Conservation (phyloP, 2,797 vertebrate genomes). For the Lepus oiostolus region DNA sequence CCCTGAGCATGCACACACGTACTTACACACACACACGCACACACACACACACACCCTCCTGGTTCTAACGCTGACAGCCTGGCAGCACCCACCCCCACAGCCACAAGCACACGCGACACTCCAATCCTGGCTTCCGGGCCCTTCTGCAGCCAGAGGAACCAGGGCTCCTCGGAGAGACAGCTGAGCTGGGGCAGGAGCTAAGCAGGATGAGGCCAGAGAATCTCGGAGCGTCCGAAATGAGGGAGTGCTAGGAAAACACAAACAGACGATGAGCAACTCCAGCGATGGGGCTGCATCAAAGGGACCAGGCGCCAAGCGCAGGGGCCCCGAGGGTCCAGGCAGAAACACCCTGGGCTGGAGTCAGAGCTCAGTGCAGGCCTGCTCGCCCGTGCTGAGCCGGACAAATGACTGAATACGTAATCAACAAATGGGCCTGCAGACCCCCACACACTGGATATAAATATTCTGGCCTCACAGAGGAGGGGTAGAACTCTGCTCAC, state of each 20-base stretch:
- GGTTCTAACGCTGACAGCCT: not conserved
- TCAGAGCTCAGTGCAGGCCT: too few relatives aligned
- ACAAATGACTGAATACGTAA: not conserved
- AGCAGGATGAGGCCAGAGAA: not conserved
- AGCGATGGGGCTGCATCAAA: too few relatives aligned
- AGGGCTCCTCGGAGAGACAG: not conserved
- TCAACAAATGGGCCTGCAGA: not conserved
- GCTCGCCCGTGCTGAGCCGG: not conserved
- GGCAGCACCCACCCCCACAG: accelerated
- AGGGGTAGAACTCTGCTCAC: accelerated
- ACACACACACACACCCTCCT: not conserved
- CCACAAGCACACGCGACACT: accelerated
- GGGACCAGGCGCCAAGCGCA: not conserved
- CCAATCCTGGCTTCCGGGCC: not conserved
- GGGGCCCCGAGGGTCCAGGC: not conserved
- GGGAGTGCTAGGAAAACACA: not conserved
- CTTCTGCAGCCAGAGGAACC: not conserved
- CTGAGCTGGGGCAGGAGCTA: not conserved
- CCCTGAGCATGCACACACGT: not conserved
- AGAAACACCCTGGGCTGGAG: not conserved
- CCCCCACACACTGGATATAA: not conserved
- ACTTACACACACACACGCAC: too few relatives aligned
- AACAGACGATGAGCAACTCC: not conserved
- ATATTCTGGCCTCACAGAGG: too few relatives aligned
- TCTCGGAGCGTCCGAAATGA: not conserved